Evolutionary conservation across 2,888 invertebrate species (phyloP).

Genomic region (Pollenia labialis): DNA sequence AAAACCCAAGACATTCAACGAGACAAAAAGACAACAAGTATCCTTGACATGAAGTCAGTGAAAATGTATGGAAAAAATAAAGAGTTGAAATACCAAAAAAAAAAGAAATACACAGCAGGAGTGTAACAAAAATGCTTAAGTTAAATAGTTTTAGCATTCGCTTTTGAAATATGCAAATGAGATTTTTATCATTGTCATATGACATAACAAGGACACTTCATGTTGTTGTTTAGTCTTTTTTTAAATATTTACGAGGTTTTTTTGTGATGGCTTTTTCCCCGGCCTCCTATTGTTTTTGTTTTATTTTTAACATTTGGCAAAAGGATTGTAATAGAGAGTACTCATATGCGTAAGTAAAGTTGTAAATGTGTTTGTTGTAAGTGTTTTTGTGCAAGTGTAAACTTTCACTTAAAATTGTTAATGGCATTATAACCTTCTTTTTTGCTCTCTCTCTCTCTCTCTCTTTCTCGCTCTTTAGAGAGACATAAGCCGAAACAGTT

Average conservation of each 20-base stretch:
- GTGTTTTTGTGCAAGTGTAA: conserved; percentile 39
- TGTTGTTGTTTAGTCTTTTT: conserved; percentile 52
- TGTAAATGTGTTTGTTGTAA: conserved; percentile 4
- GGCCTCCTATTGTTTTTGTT: conserved; percentile 51
- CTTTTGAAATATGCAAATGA: conserved; percentile 74
- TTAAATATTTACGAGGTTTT: conserved; percentile 29
- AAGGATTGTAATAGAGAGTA: background rate
- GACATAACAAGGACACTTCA: conserved; percentile 69
- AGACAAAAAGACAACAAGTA: conserved; percentile 4
- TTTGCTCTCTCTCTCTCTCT: background rate
- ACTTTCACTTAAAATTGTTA: conserved; percentile 69
- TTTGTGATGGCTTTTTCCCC: conserved; percentile 5
- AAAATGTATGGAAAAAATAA: conserved; percentile 14
- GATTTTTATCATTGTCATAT: conserved; percentile 75
- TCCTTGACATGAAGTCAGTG: conserved; percentile 34
- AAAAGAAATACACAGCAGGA: conserved; percentile 5
- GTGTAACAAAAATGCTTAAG: conserved; percentile 18
- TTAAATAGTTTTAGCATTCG: conserved; percentile 60
- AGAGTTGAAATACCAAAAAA: conserved; percentile 36
- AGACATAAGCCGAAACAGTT: conserved; percentile 33
- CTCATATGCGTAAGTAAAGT: background rate
- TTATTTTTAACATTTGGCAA: conserved; percentile 16
- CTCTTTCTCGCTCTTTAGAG: background rate
- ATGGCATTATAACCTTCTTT: conserved; percentile 63
- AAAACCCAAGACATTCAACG: conserved; percentile 34